These are phyloP conservation scores for Tupaia tana DNA, from an alignment of 2,113 vertebrate genomes.

Conservation along the genomic window DNA sequence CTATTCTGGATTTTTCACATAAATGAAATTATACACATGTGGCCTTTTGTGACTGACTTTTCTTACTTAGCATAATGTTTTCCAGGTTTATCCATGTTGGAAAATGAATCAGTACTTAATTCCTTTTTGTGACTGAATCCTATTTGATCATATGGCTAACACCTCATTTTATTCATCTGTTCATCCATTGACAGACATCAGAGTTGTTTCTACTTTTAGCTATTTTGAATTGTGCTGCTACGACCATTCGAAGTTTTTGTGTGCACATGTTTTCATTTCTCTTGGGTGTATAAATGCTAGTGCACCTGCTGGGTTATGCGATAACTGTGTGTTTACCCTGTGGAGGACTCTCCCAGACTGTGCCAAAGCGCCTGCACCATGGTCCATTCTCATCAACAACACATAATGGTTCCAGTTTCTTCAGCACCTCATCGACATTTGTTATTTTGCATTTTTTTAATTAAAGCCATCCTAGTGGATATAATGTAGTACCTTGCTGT, in stretches of 20 bases:
- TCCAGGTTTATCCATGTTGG: background rate
- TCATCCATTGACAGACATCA: background rate
- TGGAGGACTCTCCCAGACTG: background rate
- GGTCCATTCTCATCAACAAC: background rate
- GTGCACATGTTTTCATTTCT: background rate
- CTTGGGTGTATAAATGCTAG: background rate
- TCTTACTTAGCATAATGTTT: background rate
- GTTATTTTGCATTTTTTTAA: background rate
- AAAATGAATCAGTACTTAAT: background rate
- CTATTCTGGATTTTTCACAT: background rate
- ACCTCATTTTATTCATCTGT: background rate
- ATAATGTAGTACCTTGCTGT: background rate
- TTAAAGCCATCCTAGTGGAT: background rate
- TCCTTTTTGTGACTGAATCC: background rate
- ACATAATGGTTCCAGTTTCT: background rate
- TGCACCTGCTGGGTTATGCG: background rate
- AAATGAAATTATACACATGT: background rate
- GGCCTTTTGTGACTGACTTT: background rate
- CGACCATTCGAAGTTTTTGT: background rate
- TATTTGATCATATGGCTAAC: background rate
- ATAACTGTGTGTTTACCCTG: background rate
- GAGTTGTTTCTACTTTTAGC: background rate
- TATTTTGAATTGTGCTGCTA: background rate
- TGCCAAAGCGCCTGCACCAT: background rate
- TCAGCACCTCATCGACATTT: background rate